Conservation (phyloP, 64 coral and sea anemone species). For the Catalaphyllia jardinei region DNA sequence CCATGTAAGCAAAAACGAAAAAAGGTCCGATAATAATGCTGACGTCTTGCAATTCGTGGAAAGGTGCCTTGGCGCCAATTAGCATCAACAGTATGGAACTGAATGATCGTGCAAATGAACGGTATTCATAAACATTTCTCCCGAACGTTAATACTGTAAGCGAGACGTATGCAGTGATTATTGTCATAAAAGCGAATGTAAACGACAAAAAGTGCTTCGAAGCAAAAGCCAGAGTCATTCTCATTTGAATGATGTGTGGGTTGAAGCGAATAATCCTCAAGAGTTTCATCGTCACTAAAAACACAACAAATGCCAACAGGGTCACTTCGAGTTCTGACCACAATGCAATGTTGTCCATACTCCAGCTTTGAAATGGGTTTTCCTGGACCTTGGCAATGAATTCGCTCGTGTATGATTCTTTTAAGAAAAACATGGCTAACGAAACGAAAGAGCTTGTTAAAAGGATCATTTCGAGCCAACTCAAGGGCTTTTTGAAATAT, state of each 20-base stretch:
- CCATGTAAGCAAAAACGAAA: conserved; percentile 60
- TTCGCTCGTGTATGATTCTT: conserved; percentile 68
- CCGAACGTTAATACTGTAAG: conserved; percentile 67
- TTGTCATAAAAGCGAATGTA: conserved; percentile 38
- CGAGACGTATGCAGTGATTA: conserved; percentile 57
- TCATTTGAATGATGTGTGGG: conserved; percentile 57
- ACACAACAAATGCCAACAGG: conserved; percentile 68
- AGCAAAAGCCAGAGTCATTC: conserved; percentile 61
- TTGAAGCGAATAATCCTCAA: conserved; percentile 76
- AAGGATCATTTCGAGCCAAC: conserved; percentile 70
- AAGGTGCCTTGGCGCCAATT: conserved; percentile 39
- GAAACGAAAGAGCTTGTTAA: conserved; percentile 53
- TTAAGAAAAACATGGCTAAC: conserved; percentile 61
- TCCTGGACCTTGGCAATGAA: conserved; percentile 57
- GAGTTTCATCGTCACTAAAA: conserved; percentile 75
- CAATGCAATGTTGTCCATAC: conserved; percentile 58
- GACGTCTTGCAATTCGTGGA: conserved; percentile 39
- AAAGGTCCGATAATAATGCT: conserved; percentile 41
- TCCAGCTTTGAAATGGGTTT: conserved; percentile 75
- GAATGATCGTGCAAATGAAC: conserved; percentile 52
- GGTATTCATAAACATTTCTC: conserved; percentile 50
- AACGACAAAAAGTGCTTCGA: conserved; percentile 52
- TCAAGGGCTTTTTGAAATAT: conserved; percentile 64
- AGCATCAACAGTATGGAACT: conserved; percentile 51
- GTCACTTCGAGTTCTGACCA: conserved; percentile 68